A percentile compares a stretch with the other conserved stretches of the same genome.
phyloP scores from a whole-genome alignment of 1,140 invertebrate genomes.

The Hesperophylax magnus region DNA sequence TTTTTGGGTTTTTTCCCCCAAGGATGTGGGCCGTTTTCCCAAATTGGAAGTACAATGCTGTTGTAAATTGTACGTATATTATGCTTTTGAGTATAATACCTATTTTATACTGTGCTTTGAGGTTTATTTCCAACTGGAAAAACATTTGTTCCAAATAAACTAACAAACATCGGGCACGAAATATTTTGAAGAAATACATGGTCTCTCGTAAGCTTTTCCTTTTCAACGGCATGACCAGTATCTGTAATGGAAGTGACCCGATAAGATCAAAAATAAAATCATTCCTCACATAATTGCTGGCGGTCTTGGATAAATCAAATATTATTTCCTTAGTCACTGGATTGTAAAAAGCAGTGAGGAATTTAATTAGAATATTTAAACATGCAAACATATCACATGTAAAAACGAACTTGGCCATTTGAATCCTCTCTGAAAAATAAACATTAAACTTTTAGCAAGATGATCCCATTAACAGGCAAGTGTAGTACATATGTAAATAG shows the following conservation, averaged over 20 bases:
- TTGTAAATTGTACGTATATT: slow-evolving; percentile 26
- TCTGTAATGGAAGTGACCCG: slow-evolving; percentile 32
- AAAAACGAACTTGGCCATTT: neutral
- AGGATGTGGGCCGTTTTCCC: slow-evolving; percentile 10
- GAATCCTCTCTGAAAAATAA: no score
- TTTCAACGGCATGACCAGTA: neutral
- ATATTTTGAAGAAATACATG: slow-evolving; percentile 36
- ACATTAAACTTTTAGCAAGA: no score
- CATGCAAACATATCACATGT: slow-evolving; percentile 14
- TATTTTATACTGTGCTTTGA: slow-evolving; percentile 9
- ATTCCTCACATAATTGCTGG: slow-evolving; percentile 30
- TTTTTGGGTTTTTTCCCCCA: neutral
- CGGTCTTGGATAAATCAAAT: slow-evolving; percentile 1
- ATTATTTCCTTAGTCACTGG: slow-evolving; percentile 34
- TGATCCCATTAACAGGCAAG: no score
- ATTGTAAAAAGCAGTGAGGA: slow-evolving; percentile 34
- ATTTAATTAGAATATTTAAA: slow-evolving; percentile 30
- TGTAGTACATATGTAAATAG: no score
- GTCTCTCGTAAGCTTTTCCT: slow-evolving; percentile 22
- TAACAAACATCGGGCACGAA: slow-evolving; percentile 13
- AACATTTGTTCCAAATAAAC: slow-evolving; percentile 25
- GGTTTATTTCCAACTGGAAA: slow-evolving; percentile 24
- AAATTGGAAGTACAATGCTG: slow-evolving; percentile 35
- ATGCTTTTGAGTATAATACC: neutral
- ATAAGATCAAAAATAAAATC: slow-evolving; percentile 34